Evolutionary conservation across 1,140 invertebrate species (phyloP), one percentile per base, ranked within the genome.

Genomic region (Colletes gigas): DNA sequence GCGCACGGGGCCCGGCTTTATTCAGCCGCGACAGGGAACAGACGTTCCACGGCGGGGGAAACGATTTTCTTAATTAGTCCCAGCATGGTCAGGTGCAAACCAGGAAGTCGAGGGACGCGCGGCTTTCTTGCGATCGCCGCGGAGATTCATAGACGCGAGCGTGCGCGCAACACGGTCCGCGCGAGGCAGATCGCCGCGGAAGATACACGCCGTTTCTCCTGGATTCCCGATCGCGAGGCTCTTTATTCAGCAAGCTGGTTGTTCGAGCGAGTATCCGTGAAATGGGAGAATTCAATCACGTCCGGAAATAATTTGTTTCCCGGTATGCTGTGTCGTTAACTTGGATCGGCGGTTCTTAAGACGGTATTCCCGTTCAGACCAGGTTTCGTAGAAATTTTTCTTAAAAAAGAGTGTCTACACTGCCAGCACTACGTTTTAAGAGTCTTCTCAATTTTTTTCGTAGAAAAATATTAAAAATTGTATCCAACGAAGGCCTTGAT

Each of bases 41-140:
- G 74, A 68, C 41, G 63, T 68, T 50, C 6, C 15, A 7, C 47
- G 12, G 5, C 39, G 39, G 21, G 47, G n/a, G 44, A 78, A 77
- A 77, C 74, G 67, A 21, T 78, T 78, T 71, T 17, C 57, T 78
- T 78, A 78, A 78, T 78, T 78, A 71, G 57, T 71, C 63, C n/a
- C 57, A 17, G 19, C 57, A 68, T 52, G 57, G 76, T 78, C 76
- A 78, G 76, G 76, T 62, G 76, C 57, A 44, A 78, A 71, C 57
- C 76, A 71, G 76, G 76, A 78, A 78, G 76, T 47, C 21, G 19
- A 17, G 8, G 9, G 30, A 30, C 30, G 30, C 30, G 30, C 30
- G 30, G 54, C 17, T 70, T 63, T 70, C n/a, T n/a, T 54, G 21
- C 30, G 54, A 59, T 59, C 19, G 10, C n/a, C 8, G 10, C 57